Evolutionary conservation across 1,140 invertebrate genomes (phyloP), one percentile per base, ranked within the genome.

Genomic region (Euura saliciscinereae): DNA sequence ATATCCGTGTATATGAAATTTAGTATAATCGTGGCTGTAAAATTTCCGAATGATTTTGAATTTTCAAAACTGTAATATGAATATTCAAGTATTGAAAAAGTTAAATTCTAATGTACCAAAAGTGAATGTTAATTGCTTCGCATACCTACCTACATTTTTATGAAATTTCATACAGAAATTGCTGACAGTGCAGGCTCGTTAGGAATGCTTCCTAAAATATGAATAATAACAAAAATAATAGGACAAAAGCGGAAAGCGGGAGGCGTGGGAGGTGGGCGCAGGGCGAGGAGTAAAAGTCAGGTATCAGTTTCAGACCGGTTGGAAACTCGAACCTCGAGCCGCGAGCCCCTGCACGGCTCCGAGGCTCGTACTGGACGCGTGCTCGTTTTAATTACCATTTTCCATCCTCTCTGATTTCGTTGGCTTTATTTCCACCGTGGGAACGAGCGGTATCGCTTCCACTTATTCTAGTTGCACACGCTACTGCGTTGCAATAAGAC

Each of bases 231-330:
- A 28, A 28, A 28, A 28, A 1, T 28, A 28, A 28, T 28, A 28
- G 28, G 28, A 28, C 28, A 28, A 28, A 28, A 28, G 28, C 66
- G 76, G 73, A 65, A 64, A 64, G 46, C 43, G 59, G 68, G 7
- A 69, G 72, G 45, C 11, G 69, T 42, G 69, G 68, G 59, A 42
- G 64, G 10, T 8, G 10, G 51, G 13, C 67, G 71, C 73, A 70
- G 69, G 64, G 74, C 51, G 67, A 75, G 72, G 67, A 69, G 71
- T 68, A 71, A 71, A 78, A 71, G 67, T 71, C 51, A 69, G 74
- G 79, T 82, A 83, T 83, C 78, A 73, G 79, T 84, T 84, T 80
- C 79, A 80, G 74, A 79, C 80, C 72, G 71, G 77, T 73, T 76
- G 80, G 78, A 82, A 59, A 83, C 74, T 69, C 74, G 78, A 84